phyloP scores from a whole-genome alignment of 2,113 vertebrate genomes.

The Gymnorhina tibicen region DNA sequence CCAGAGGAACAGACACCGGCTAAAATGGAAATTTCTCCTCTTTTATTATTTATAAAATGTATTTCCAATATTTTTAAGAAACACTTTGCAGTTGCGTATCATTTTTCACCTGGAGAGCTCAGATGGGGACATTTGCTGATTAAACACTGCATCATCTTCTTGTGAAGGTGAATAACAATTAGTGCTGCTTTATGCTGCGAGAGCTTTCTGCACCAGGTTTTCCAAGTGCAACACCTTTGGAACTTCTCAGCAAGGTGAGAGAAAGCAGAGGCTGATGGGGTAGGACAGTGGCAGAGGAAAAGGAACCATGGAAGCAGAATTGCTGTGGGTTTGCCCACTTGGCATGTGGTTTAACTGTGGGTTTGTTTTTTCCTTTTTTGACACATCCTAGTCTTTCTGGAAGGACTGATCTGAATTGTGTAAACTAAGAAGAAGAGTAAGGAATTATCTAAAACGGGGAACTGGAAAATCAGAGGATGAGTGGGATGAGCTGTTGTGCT shows the following conservation, averaged over 20 bases:
- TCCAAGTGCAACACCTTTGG: background rate
- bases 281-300: background rate
- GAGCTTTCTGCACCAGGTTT: background rate
- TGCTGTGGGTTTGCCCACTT: background rate
- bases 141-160: slow-evolving; percentile 20
- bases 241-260: background rate
- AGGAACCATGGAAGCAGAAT: background rate
- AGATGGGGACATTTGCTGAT: slow-evolving; percentile 36
- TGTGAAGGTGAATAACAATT: background rate
- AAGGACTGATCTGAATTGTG: background rate
- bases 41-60: slow-evolving; percentile 64
- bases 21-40: slow-evolving; percentile 37
- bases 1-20: background rate
- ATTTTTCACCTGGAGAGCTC: slow-evolving; percentile 47
- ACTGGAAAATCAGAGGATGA: background rate
- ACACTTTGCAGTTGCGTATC: slow-evolving; percentile 40
- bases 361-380: background rate
- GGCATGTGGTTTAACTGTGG: background rate
- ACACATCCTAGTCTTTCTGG: background rate
- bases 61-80: slow-evolving; percentile 35
- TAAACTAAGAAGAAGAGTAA: background rate
- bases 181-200: background rate
- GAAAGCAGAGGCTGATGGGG: background rate
- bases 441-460: background rate
- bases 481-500: background rate